Base-by-base conservation (phyloP, 2,797 vertebrate species). In the Merluccius polli region DNA sequence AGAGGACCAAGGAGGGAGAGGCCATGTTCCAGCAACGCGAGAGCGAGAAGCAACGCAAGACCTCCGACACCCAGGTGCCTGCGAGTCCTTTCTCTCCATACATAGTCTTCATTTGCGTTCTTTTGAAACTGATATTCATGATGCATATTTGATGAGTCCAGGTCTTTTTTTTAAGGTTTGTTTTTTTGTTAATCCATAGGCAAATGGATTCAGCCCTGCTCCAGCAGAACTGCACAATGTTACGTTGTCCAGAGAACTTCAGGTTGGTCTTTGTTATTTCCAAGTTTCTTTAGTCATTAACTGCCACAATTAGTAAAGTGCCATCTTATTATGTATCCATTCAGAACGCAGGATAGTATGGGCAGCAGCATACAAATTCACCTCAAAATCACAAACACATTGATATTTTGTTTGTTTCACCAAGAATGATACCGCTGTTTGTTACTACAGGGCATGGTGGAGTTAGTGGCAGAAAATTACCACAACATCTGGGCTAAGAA, bases 401-500 rank as follows among this genome's bases (percentile, higher is more conserved):
- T 21, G 18, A n/a, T n/a, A n/a, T 33, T 30, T 32, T 30, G 1
- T 13, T 70, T 4, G 13, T 65, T 59, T 65, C 1, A 21, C 73
- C 0, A 70, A 7, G 59, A 4, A 3, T n/a, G 16, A 1, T 8
- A 6, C 68, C 16, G 71, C 48, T 73, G 9, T 3, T 65, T 70
- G 7, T 70, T 13, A 73, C 73, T 80, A 16, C 81, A 99, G 98
- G 95, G 93, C 70, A 99, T 99, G 98, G 95, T 97, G 83, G 98
- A 99, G 88, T 90, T 96, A 73, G 95, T 99, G 81, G 98, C 98
- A 80, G 98, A 99, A 92, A 99, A 99, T 85, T 99, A 99, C 88
- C 97, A 99, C 90, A 99, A 97, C 87, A 99, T 99, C 90, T 99
- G 98, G 98, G 96, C 98, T 82, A 99, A 96, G 93, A 99, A 99